Evolutionary conservation across 2,888 invertebrate genomes (phyloP), one percentile per base, ranked within the genome.

Genomic region (Ectobius pallidus): DNA sequence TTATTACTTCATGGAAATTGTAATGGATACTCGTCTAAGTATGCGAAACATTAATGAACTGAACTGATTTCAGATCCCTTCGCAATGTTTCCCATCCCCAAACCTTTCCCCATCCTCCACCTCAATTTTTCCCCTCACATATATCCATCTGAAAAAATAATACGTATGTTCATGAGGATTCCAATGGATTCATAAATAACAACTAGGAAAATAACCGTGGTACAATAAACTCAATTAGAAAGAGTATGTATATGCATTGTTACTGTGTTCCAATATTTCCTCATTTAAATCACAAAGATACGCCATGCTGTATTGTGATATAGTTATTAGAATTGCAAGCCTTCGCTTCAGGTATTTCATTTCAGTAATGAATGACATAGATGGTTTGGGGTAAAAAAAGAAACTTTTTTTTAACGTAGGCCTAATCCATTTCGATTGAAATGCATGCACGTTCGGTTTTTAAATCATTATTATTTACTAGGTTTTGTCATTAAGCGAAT

Each of bases 211-310:
- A 62, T 62, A 62, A 65, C 42, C 34, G 46, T 18, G 46, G n/a
- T 30, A 44, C 65, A 65, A 42, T 65, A 46, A 65, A 65, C 65
- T 65, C 65, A 65, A 65, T 65, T 65, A 65, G 44, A 44, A 65
- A 65, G 65, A 46, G 27, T 46, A 46, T 65, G 27, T 16, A 16
- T 22, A 6, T 42, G 46, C 30, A 46, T 65, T 44, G 46, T 63
- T 42, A 22, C 18, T 22, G 22, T 42, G 42, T 42, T 20, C 65
- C 65, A 27, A 46, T 65, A 46, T 65, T 65, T 65, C 46, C 65
- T 65, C 65, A 65, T 65, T 65, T 65, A 65, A 65, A 44, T 44
- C 58, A 58, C 58, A 58, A 58, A 58, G 58, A 58, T 58, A 58
- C 58, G 11, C 30, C 18, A 25, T 30, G 30, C n/a, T 11, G 11